Evolutionary conservation across 2,888 invertebrate species (phyloP).

Genomic region (Ceraclea dissimilis): DNA sequence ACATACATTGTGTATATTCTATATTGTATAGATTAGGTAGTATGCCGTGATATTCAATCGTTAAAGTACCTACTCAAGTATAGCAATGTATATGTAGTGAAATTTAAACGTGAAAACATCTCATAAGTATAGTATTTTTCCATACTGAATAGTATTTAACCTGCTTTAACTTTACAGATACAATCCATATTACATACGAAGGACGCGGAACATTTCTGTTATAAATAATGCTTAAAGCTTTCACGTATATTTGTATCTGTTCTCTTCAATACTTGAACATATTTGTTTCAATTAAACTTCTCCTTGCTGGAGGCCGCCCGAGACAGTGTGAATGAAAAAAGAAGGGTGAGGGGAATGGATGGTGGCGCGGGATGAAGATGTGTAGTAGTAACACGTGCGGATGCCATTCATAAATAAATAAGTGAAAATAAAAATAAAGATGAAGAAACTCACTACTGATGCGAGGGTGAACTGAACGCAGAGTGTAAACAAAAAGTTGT

Average conservation of each 20-base stretch:
- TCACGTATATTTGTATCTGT: background rate
- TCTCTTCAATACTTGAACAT: background rate
- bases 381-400: constrained; percentile 10
- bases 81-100: too few species aligned
- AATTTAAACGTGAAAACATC: too few species aligned
- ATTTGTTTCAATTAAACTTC: background rate
- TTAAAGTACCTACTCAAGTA: too few species aligned
- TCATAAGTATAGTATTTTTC: too few species aligned
- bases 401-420: constrained; percentile 21
- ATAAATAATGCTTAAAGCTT: too few species aligned
- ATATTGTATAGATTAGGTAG: too few species aligned
- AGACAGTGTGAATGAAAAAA: background rate
- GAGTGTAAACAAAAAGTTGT: constrained; percentile 17
- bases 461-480: constrained; percentile 4
- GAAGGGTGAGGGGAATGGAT: background rate
- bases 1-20: too few species aligned
- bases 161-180: too few species aligned
- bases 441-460: background rate
- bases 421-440: constrained; percentile 13
- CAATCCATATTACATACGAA: too few species aligned
- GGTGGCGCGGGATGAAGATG: background rate
- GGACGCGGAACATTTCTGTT: too few species aligned
- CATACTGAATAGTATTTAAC: too few species aligned
- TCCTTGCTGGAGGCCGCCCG: background rate
- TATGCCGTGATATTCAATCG: too few species aligned